Conservation (phyloP, 2,113 vertebrate genomes). For the Chinchilla lanigera region DNA sequence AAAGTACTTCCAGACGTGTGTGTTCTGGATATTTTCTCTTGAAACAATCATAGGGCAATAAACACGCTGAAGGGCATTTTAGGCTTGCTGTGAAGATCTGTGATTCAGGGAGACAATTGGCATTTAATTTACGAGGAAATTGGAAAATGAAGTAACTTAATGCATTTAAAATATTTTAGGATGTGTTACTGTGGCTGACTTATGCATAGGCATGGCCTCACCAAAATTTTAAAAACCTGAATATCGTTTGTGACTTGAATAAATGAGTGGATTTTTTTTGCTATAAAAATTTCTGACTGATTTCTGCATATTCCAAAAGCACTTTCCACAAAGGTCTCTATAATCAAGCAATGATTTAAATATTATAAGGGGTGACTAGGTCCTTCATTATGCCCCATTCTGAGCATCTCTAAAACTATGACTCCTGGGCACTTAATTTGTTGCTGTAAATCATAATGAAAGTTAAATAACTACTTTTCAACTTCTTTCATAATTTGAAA, state of each 20-base stretch:
- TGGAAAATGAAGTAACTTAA: slow-evolving; percentile 69
- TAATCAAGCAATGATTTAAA: slow-evolving; percentile 78
- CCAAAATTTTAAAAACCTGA: slow-evolving; percentile 40
- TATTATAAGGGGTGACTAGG: slow-evolving; percentile 69
- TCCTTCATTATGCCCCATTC: slow-evolving; percentile 61
- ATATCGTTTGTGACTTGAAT: slow-evolving; percentile 64
- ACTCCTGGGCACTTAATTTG: slow-evolving; percentile 67
- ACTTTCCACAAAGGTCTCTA: slow-evolving; percentile 70
- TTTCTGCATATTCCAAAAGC: slow-evolving; percentile 72
- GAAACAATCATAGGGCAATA: slow-evolving; percentile 40
- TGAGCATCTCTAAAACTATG: slow-evolving; percentile 55
- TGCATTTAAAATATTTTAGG: slow-evolving; percentile 39
- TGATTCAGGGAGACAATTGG: slow-evolving; percentile 70
- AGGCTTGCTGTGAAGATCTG: slow-evolving; percentile 54
- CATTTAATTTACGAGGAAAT: slow-evolving; percentile 73
- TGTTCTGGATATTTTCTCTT: slow-evolving; percentile 48
- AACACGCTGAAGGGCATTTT: slow-evolving; percentile 50
- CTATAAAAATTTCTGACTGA: slow-evolving; percentile 61
- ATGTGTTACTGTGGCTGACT: background rate
- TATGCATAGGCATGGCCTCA: slow-evolving; percentile 22
- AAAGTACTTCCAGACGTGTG: slow-evolving; percentile 31
- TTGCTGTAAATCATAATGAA: slow-evolving; percentile 63
- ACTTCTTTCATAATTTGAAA: slow-evolving; percentile 16
- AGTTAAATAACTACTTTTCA: slow-evolving; percentile 21
- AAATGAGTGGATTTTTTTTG: background rate